phyloP scores from a whole-genome alignment of 2,113 vertebrate genomes.

The Pelecanoides urinatrix region DNA sequence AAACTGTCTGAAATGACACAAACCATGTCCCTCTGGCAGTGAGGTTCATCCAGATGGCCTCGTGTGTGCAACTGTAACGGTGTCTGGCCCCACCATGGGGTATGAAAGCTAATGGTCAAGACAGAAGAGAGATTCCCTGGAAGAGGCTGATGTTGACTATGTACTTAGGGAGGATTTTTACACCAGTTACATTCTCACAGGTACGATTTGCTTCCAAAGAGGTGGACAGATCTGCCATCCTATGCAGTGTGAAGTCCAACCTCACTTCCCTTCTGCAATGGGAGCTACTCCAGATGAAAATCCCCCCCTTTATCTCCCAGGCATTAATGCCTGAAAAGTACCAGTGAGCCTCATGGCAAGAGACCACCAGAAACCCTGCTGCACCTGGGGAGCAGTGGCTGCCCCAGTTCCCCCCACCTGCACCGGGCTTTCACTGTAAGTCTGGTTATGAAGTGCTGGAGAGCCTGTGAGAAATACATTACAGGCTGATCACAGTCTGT shows the following conservation, averaged over 20 bases:
- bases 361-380: not conserved
- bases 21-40: not conserved
- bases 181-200: not conserved
- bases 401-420: not conserved
- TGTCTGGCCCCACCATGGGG: no score
- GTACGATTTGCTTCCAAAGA: slow-evolving; percentile 6
- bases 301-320: not conserved
- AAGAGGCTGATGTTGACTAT: not conserved
- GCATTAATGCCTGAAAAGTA: not conserved
- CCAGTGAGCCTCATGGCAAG: not conserved
- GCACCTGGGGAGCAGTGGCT: not conserved
- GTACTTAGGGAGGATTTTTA: not conserved
- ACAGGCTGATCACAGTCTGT: not conserved
- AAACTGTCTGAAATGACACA: not conserved
- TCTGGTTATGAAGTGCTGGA: not conserved
- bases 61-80: rapidly evolving
- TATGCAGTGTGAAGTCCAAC: not conserved
- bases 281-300: not conserved
- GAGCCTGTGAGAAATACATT: not conserved
- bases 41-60: not conserved
- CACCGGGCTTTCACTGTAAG: not conserved
- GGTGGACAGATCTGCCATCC: not conserved
- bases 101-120: not conserved
- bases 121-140: not conserved
- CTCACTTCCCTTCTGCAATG: not conserved